phyloP scores from a whole-genome alignment of 2,888 invertebrate genomes.

The Philereme transversata region DNA sequence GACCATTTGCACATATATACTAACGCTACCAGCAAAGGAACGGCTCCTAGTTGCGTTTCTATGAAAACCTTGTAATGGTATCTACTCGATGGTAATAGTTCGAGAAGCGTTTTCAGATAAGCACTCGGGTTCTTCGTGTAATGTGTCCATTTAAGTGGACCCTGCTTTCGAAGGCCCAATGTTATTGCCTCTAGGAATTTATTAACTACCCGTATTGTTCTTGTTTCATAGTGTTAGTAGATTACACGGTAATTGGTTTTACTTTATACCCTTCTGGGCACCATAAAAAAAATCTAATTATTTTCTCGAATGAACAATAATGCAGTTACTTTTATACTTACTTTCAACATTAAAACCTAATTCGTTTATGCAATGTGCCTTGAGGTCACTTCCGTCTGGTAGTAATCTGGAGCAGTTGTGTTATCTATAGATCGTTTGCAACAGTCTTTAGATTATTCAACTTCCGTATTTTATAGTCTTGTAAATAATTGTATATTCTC shows the following conservation, averaged over 20 bases:
- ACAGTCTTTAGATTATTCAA: too few species aligned
- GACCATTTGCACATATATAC: too few species aligned
- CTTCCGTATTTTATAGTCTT: too few species aligned
- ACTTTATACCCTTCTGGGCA: slow-evolving; percentile 21
- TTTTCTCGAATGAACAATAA: neutral
- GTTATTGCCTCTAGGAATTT: slow-evolving; percentile 47
- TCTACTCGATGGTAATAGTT: slow-evolving; percentile 36
- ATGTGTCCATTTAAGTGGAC: slow-evolving; percentile 49
- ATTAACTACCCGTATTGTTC: slow-evolving; percentile 46
- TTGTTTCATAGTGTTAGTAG: slow-evolving; percentile 32
- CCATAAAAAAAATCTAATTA: slow-evolving; percentile 9
- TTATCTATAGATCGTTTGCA: too few species aligned
- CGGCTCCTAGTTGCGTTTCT: slow-evolving; percentile 10
- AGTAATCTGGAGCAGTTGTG: too few species aligned
- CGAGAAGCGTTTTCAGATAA: slow-evolving; percentile 52
- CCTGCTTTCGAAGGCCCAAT: slow-evolving; percentile 40
- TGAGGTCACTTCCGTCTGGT: too few species aligned
- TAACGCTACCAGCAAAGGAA: too few species aligned
- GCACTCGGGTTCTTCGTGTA: slow-evolving; percentile 37
- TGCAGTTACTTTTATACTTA: too few species aligned
- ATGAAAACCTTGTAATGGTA: neutral
- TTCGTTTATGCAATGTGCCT: too few species aligned
- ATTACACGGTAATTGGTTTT: slow-evolving; percentile 39
- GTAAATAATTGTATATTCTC: too few species aligned
- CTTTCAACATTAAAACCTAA: too few species aligned